Evolutionary conservation across 2,113 vertebrate species (phyloP), one percentile per base, ranked within the genome.

Genomic region (Colaptes auratus): DNA sequence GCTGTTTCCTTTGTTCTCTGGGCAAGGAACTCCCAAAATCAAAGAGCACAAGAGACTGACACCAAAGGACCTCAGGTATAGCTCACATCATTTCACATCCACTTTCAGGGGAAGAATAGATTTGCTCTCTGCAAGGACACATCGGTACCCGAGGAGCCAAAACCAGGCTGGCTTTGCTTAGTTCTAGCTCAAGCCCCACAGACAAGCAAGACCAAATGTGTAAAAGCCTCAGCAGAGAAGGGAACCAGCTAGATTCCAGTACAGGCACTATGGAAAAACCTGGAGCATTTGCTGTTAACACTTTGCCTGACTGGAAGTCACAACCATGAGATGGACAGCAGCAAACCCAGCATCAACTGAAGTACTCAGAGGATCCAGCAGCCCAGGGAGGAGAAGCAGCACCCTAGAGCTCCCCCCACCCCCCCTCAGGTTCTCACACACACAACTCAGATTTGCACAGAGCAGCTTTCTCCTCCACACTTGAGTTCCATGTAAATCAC

Each of bases 1-100:
- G 61, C 2, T 0, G 0, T 5, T 7, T 35, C 30, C 93, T 95
- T 95, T 96, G 88, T 94, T 95, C 90, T 83, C 15, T 10, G 83
- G 88, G 92, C 93, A 95, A 93, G 31, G 25, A 65, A 4, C 73
- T 81, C 83, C 83, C 61, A 88, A 71, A 90, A 94, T 75, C 82
- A 92, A 93, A 74, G 73, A 58, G 25, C 3, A 1, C 19, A 42
- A 55, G 52, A 72, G 19, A 2, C 92, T 24, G 65, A 83, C 44
- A 21, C 0, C 17, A 19, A 52, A 81, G 76, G 72, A 81, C 80
- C 65, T 76, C 10, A 13, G 1, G 1, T 53, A 76, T 6, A 82
- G 9, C 93, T 53, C 56, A 17, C 31, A 70, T 42, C 12, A 3
- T 61, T 61, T 33, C 65, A 75, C 67, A 52, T 4, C 53, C 35